Evolutionary conservation across 1,140 invertebrate genomes (phyloP).

Genomic region (Psilanteris sp.): DNA sequence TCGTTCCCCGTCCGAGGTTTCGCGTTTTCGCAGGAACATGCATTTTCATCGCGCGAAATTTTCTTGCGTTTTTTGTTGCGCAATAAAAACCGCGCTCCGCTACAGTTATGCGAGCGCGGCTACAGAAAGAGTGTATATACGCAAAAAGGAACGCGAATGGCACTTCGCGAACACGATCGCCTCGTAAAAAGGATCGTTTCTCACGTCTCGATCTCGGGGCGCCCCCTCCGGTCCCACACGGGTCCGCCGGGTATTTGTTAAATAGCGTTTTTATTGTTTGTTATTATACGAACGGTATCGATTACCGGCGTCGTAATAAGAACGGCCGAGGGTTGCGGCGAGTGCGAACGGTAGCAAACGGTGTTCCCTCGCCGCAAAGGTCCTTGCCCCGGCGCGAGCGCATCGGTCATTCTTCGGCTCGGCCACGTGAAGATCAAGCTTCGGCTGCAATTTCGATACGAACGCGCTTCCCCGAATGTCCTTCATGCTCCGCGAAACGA

Average conservation of each 20-base stretch:
- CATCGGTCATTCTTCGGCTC: conserved; percentile 45
- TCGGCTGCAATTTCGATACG: conserved; percentile 15
- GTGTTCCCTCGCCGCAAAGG: conserved; percentile 58
- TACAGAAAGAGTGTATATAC: too few species aligned
- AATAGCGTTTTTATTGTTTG: conserved; percentile 33
- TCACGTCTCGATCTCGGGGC: too few species aligned
- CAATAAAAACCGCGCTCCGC: too few species aligned
- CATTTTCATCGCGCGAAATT: too few species aligned
- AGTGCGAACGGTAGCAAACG: conserved; percentile 52
- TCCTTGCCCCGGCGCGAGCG: conserved; percentile 62
- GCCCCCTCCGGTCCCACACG: too few species aligned
- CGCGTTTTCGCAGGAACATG: too few species aligned
- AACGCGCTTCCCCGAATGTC: conserved; percentile 14
- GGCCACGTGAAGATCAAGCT: conserved; percentile 33
- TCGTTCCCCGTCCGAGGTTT: too few species aligned
- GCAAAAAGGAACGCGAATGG: too few species aligned
- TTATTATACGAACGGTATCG: conserved; percentile 45
- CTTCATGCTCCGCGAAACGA: conserved; percentile 21
- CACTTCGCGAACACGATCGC: too few species aligned
- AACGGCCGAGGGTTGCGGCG: conserved; percentile 26
- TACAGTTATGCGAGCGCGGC: too few species aligned
- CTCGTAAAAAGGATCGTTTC: too few species aligned
- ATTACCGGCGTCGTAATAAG: conserved; percentile 37
- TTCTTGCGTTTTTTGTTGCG: too few species aligned
- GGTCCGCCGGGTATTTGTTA: conserved; percentile 16